A percentile compares a stretch with the other conserved stretches of the same genome.
Evolutionary conservation across 2,797 vertebrate species (phyloP).

Genomic region (Pogoniulus pusillus): DNA sequence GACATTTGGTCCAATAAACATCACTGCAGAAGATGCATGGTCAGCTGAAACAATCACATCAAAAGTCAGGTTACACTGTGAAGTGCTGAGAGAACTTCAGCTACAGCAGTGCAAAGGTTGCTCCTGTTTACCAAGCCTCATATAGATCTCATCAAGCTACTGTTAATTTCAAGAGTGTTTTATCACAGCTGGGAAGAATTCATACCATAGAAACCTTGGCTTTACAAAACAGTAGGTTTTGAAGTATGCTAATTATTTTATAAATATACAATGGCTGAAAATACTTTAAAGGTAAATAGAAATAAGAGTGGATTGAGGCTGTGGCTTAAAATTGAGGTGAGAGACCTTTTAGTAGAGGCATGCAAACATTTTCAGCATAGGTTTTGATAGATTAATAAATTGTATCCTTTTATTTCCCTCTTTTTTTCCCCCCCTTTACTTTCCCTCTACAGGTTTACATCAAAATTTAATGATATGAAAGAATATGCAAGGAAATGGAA

Average conservation of each 20-base stretch:
- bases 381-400: background rate
- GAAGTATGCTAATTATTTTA: constrained; percentile 63
- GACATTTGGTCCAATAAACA: background rate
- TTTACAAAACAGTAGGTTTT: constrained; percentile 25
- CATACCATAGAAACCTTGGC: constrained; percentile 24
- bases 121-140: constrained; percentile 9
- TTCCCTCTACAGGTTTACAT: background rate
- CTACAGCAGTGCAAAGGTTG: background rate
- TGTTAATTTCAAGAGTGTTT: constrained; percentile 56
- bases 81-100: background rate
- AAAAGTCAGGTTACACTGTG: background rate
- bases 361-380: background rate
- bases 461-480: background rate
- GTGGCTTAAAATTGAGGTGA: constrained; percentile 21
- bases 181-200: constrained; percentile 60
- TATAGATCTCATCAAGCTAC: constrained; percentile 32
- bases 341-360: constrained; percentile 8
- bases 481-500: background rate
- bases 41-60: background rate
- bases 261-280: constrained; percentile 55
- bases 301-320: constrained; percentile 23
- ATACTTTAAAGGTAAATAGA: constrained; percentile 55
- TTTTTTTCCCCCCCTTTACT: no score
- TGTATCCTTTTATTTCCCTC: background rate
- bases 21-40: background rate